Evolutionary conservation across 2,888 invertebrate species (phyloP).

Genomic region (Acleris emargana): DNA sequence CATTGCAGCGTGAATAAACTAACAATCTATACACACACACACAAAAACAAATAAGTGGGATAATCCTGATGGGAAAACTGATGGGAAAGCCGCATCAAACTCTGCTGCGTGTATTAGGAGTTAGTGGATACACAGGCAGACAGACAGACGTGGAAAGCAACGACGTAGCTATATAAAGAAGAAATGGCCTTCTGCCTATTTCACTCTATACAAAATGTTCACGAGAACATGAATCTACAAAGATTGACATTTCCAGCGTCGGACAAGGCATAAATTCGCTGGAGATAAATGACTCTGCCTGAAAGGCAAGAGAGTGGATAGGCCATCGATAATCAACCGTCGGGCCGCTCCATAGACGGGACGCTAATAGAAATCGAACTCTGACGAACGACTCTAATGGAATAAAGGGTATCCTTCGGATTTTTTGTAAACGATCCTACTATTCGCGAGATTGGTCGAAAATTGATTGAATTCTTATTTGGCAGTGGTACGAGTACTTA

Average conservation of each 20-base stretch:
- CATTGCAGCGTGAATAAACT: no score
- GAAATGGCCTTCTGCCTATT: neutral
- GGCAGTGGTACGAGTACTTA: no score
- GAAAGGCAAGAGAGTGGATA: constrained; percentile 43
- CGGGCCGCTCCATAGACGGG: constrained; percentile 33
- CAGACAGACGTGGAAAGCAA: no score
- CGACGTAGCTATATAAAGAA: no score
- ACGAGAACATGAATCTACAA: constrained; percentile 19
- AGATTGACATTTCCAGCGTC: constrained; percentile 18
- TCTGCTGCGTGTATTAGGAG: no score
- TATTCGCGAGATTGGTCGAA: neutral
- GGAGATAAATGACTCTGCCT: constrained; percentile 57
- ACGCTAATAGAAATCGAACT: constrained; percentile 48
- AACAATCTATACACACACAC: no score
- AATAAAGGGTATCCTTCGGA: constrained; percentile 2
- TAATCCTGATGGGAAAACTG: no score
- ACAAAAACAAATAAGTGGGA: no score
- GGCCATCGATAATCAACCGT: constrained; percentile 49
- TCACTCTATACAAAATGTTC: constrained; percentile 12
- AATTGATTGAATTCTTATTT: neutral
- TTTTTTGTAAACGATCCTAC: neutral
- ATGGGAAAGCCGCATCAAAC: no score
- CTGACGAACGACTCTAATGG: constrained; percentile 43
- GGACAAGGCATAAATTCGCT: constrained; percentile 43
- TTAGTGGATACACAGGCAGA: no score